These are phyloP conservation scores for Panagrolaimus sp. DNA, from an alignment of 1,140 invertebrate species.

Conservation along the genomic window DNA sequence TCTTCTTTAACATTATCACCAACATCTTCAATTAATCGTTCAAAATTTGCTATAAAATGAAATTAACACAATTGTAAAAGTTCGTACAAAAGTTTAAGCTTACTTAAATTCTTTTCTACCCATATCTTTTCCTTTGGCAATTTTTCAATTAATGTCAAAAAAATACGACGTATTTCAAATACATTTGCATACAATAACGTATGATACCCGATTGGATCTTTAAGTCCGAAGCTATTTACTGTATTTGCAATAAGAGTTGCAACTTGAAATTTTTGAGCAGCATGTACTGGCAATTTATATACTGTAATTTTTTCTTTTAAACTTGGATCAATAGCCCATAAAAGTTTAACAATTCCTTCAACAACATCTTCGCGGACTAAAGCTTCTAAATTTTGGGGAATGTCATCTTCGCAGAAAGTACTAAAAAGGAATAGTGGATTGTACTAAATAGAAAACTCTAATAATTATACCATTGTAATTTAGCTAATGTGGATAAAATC, in stretches of 20 bases:
- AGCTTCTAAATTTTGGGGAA: background rate
- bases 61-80: background rate
- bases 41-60: background rate
- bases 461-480: background rate
- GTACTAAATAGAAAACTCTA: background rate
- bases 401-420: background rate
- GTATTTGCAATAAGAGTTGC: slow-evolving; percentile 4
- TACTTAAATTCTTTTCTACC: slow-evolving; percentile 8
- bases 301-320: background rate
- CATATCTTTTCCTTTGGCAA: slow-evolving; percentile 6
- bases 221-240: background rate
- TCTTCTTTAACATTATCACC: slow-evolving; percentile 1
- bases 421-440: background rate
- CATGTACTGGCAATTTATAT: background rate
- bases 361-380: background rate
- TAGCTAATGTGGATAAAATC: slow-evolving; percentile 5
- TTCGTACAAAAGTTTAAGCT: background rate
- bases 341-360: slow-evolving; percentile 3
- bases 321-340: background rate
- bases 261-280: slow-evolving; percentile 12
- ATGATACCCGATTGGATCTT: slow-evolving; percentile 6
- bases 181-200: slow-evolving; percentile 3
- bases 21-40: background rate
- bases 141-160: background rate
- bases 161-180: slow-evolving; percentile 9